Evolutionary conservation across 1,140 invertebrate species (phyloP), one percentile per base, ranked within the genome.

Genomic region (Neuroterus valhalla): DNA sequence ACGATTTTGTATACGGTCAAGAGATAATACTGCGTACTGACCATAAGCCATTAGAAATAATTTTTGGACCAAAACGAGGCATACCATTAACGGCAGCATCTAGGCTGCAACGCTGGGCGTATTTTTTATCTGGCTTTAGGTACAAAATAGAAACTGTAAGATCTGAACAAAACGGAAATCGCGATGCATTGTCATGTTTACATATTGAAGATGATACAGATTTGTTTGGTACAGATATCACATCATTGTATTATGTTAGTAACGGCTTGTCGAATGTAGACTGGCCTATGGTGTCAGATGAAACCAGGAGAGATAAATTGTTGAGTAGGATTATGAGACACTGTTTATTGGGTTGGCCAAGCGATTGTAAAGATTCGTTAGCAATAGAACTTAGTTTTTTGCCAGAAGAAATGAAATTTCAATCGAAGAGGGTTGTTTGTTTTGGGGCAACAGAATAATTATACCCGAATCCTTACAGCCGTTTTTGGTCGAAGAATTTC

Each of bases 1-100:
- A 89, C 46, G 74, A 87, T 21, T 92, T 87, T 75, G 45, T 92
- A n/a, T n/a, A n/a, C n/a, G n/a, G n/a, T n/a, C n/a, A n/a, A n/a
- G n/a, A n/a, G n/a, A n/a, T n/a, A n/a, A 0, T 88, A 17, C 46
- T 89, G 8, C 68, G 81, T 17, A 89, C 84, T n/a, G 89, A 90
- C 71, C 88, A 90, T 55, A 83, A 89, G 73, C 84, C 87, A 6
- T 70, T 90, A 17, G 42, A 81, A 8, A 68, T 66, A 8, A 87
- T 90, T 68, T 89, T 90, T 52, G 82, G 86, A 26, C 46, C 68
- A 81, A 42, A 70, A 68, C 43, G 83, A 78, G 68, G 71, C 14
- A 73, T 75, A 70, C 68, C 76, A 38, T 38, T 80, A 76, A 77
- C 71, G 52, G 55, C 71, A 26, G 71, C 71, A 55, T 38, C 21